phyloP scores from a whole-genome alignment of 2,888 invertebrate species.

The Acleris literana region DNA sequence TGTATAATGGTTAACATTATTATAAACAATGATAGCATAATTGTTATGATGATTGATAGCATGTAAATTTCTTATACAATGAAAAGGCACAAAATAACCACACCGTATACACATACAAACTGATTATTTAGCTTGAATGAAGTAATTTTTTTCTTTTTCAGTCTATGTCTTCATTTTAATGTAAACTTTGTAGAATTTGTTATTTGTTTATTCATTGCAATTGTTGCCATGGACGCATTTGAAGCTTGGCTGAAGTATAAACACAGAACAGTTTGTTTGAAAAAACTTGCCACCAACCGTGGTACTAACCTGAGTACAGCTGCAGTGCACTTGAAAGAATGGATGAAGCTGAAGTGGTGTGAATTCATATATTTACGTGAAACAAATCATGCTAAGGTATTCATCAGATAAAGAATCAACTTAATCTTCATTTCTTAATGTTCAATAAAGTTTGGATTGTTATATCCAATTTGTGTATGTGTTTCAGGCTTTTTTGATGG shows the following conservation, averaged over 20 bases:
- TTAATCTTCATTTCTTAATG: not conserved
- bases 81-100: too few species aligned
- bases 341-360: constrained; percentile 56
- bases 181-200: constrained; percentile 63
- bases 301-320: constrained; percentile 52
- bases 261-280: constrained; percentile 70
- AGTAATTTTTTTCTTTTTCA: constrained; percentile 50
- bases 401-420: constrained; percentile 22
- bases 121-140: constrained; percentile 4
- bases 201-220: constrained; percentile 53
- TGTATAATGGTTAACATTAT: too few species aligned
- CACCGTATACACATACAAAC: not conserved
- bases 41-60: too few species aligned
- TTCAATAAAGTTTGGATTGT: too few species aligned
- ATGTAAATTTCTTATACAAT: too few species aligned
- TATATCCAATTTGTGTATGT: too few species aligned
- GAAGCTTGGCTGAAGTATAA: constrained; percentile 75
- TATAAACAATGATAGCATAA: too few species aligned
- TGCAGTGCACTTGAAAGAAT: constrained; percentile 47
- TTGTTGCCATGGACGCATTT: constrained; percentile 65
- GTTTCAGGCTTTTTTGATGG: constrained; percentile 73
- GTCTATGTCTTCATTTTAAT: constrained; percentile 62
- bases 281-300: constrained; percentile 59
- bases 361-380: constrained; percentile 66
- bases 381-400: constrained; percentile 75